These are phyloP conservation scores for Penaeus chinensis DNA, from an alignment of 1,140 invertebrate species.

Conservation along the genomic window DNA sequence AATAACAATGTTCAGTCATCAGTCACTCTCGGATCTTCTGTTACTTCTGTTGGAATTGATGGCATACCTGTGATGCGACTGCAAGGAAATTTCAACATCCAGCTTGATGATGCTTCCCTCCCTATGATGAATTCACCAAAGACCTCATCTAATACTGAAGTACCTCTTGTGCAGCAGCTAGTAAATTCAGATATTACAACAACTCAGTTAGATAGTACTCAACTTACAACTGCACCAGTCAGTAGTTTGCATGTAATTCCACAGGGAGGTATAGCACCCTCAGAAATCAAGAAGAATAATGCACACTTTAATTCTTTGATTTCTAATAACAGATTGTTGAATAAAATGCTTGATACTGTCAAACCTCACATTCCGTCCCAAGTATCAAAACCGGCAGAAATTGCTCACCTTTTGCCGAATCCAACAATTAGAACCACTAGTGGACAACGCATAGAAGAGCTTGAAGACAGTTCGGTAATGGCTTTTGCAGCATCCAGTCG, in stretches of 20 bases:
- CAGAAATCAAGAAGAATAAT: slow-evolving; percentile 13
- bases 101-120: not conserved
- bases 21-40: slow-evolving; percentile 13
- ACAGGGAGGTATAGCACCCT: slow-evolving; percentile 1
- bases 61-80: slow-evolving; percentile 32
- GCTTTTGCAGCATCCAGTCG: slow-evolving; percentile 30
- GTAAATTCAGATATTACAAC: slow-evolving; percentile 30
- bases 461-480: slow-evolving; percentile 32
- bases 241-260: slow-evolving; percentile 10
- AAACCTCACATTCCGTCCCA: slow-evolving; percentile 57
- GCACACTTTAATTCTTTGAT: slow-evolving; percentile 27
- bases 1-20: slow-evolving; percentile 33
- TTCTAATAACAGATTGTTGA: slow-evolving; percentile 43
- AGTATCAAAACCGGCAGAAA: slow-evolving; percentile 50
- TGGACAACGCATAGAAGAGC: slow-evolving; percentile 21
- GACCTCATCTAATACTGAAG: not conserved
- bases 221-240: slow-evolving; percentile 15
- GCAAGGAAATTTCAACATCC: slow-evolving; percentile 19
- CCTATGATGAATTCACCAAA: not conserved
- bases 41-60: slow-evolving; percentile 38
- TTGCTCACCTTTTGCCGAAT: slow-evolving; percentile 52
- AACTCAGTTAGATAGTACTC: slow-evolving; percentile 4
- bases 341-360: slow-evolving; percentile 42
- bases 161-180: slow-evolving; percentile 3
- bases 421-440: slow-evolving; percentile 26